phyloP scores from a whole-genome alignment of 2,888 invertebrate genomes.

The Crioceris asparagi region DNA sequence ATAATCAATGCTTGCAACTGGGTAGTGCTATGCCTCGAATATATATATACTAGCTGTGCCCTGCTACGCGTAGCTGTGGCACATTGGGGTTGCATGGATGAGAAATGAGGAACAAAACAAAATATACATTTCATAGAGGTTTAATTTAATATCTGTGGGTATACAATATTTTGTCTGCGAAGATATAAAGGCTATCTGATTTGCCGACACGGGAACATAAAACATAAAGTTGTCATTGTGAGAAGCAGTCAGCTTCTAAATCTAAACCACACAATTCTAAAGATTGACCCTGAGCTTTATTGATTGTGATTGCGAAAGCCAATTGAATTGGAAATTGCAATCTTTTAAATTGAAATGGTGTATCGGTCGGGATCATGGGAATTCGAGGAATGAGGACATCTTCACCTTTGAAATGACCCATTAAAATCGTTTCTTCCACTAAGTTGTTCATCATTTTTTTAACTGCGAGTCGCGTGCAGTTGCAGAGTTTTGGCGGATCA shows the following conservation, averaged over 20 bases:
- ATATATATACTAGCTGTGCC: too few relatives aligned
- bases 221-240: slow-evolving; percentile 2
- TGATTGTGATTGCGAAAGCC: slow-evolving; percentile 3
- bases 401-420: slow-evolving; percentile 2
- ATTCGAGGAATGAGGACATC: slow-evolving; percentile 9
- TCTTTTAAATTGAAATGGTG: slow-evolving; percentile 8
- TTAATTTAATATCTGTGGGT: too few relatives aligned
- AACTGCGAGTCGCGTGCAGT: slow-evolving; percentile 10
- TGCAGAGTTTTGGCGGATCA: slow-evolving; percentile 13
- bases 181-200: too few relatives aligned
- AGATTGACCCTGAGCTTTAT: slow-evolving; percentile 2
- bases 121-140: too few relatives aligned
- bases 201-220: too few relatives aligned
- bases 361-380: slow-evolving; percentile 8
- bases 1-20: too few relatives aligned
- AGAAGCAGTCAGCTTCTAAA: slow-evolving; percentile 4
- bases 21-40: too few relatives aligned
- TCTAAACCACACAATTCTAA: slow-evolving; percentile 2
- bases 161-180: too few relatives aligned
- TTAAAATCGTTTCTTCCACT: background rate
- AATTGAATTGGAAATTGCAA: slow-evolving; percentile 8
- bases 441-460: slow-evolving; percentile 2
- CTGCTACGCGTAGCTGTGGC: too few relatives aligned
- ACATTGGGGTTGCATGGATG: too few relatives aligned
- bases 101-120: too few relatives aligned